Evolutionary conservation across 2,113 vertebrate genomes (phyloP).

Genomic region (Clupea harengus): DNA sequence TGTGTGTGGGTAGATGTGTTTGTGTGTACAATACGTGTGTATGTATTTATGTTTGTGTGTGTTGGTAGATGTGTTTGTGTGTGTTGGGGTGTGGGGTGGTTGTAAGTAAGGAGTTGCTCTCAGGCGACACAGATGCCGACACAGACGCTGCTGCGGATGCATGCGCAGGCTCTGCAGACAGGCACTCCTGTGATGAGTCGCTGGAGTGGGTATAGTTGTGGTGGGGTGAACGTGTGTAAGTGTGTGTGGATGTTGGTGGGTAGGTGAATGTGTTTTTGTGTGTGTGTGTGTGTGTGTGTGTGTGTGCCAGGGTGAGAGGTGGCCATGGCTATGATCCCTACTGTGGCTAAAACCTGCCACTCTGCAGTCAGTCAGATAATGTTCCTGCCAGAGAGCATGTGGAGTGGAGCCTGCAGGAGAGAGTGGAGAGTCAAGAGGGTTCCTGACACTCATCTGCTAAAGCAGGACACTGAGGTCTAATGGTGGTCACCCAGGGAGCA

Average conservation of each 20-base stretch:
- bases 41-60: not conserved
- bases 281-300: not conserved
- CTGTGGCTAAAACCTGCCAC: no score
- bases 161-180: conserved; percentile 34
- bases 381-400: not conserved
- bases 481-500: no score
- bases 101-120: conserved; percentile 23
- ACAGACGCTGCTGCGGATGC: conserved; percentile 33
- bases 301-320: not conserved
- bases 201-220: conserved; percentile 36
- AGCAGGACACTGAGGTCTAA: not conserved
- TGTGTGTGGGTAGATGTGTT: not conserved
- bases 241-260: not conserved
- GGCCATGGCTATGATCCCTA: not conserved
- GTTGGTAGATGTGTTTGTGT: not conserved
- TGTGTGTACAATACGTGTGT: not conserved
- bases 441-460: not conserved
- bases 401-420: not conserved
- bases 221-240: not conserved
- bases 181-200: conserved; percentile 45
- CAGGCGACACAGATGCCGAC: conserved; percentile 33
- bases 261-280: not conserved
- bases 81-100: not conserved
- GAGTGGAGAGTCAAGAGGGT: not conserved
- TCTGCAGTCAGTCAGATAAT: not conserved